Conservation (phyloP, 2,113 vertebrate species). For the Tangachromis dhanisi region DNA sequence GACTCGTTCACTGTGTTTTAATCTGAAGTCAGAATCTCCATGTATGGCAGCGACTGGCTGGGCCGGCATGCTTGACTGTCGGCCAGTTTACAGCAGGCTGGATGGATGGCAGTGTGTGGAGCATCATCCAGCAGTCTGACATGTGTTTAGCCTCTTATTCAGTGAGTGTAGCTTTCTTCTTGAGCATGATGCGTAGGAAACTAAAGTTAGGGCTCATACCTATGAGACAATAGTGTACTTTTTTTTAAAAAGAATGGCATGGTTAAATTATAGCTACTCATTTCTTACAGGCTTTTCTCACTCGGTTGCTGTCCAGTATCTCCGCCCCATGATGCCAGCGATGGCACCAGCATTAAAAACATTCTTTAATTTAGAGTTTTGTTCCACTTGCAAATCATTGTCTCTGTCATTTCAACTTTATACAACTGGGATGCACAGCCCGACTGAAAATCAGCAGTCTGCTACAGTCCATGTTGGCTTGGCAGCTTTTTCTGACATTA, state of each 20-base stretch:
- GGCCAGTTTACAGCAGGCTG: constrained; percentile 62
- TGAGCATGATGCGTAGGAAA: background rate
- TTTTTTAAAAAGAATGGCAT: background rate
- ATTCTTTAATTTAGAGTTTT: constrained; percentile 39
- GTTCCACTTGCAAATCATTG: constrained; percentile 56
- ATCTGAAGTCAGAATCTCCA: constrained; percentile 50
- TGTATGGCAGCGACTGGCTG: constrained; percentile 66
- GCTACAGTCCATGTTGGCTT: background rate
- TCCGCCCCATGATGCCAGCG: background rate
- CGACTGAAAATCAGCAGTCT: background rate
- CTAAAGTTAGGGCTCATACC: background rate
- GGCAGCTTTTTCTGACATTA: background rate
- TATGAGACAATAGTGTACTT: background rate
- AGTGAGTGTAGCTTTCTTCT: background rate
- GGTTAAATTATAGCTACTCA: background rate
- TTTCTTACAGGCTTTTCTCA: background rate
- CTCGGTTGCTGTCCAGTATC: background rate
- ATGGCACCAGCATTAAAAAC: constrained; percentile 19
- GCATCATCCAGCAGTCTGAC: constrained; percentile 56
- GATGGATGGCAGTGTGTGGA: constrained; percentile 62
- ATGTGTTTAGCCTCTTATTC: constrained; percentile 49
- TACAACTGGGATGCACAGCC: background rate
- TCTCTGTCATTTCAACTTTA: constrained; percentile 16
- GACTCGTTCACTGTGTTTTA: background rate
- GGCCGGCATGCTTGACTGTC: constrained; percentile 61